phyloP scores from a whole-genome alignment of 2,888 invertebrate species.

The Campopleginae sp. region DNA sequence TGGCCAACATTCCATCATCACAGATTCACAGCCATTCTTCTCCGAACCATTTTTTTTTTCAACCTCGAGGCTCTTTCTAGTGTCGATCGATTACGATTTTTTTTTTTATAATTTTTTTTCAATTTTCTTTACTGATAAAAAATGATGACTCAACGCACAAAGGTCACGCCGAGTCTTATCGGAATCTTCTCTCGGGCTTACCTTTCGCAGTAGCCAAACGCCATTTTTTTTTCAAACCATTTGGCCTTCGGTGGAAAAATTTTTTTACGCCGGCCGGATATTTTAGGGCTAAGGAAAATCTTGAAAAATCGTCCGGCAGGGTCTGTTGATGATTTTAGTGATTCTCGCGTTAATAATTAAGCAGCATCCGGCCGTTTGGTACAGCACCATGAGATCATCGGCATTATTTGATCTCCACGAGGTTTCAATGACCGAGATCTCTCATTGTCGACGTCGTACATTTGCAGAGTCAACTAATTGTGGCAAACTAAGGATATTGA shows the following conservation, averaged over 20 bases:
- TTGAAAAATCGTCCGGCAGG: background rate
- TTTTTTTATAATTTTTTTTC: background rate
- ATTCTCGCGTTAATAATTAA: background rate
- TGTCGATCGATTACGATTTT: background rate
- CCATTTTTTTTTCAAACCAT: slow-evolving; percentile 6
- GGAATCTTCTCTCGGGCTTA: background rate
- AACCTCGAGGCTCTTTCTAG: background rate
- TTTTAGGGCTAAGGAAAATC: background rate
- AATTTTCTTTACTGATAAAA: slow-evolving; percentile 10
- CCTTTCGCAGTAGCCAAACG: background rate
- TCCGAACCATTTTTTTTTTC: slow-evolving; percentile 10
- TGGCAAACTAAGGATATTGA: too few relatives aligned
- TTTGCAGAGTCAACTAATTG: too few relatives aligned
- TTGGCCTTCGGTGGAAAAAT: background rate
- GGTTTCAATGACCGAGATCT: slow-evolving; percentile 9
- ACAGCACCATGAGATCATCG: background rate
- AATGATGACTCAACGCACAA: background rate
- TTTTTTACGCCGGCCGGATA: background rate
- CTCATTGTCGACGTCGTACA: background rate
- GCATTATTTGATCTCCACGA: background rate
- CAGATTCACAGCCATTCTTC: slow-evolving; percentile 24
- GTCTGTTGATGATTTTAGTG: background rate
- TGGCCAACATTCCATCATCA: slow-evolving; percentile 37
- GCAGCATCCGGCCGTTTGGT: background rate
- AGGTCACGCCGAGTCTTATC: background rate